A percentile compares a stretch with the other conserved stretches of the same genome.
Evolutionary conservation across 2,797 vertebrate species (phyloP).

Genomic region (Chelidonichthys spinosus): DNA sequence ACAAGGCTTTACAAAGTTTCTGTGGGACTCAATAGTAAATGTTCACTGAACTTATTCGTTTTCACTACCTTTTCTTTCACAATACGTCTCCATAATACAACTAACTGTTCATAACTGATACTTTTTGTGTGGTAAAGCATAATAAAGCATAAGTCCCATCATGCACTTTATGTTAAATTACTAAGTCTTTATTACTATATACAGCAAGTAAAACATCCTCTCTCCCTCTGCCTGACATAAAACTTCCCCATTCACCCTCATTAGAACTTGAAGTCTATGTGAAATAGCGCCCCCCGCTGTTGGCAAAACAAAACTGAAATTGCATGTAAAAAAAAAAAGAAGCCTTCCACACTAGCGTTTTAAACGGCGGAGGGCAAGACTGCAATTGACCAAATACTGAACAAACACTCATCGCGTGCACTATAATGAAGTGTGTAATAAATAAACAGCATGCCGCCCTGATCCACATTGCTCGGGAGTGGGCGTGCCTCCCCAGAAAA

Average conservation of each 20-base stretch:
- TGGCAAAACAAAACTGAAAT: conserved; percentile 75
- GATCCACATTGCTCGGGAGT: conserved; percentile 76
- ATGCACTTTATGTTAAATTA: not conserved
- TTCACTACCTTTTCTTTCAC: not conserved
- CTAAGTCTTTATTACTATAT: not conserved
- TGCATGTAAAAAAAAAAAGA: conserved; percentile 32
- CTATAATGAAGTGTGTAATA: not conserved
- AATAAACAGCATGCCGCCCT: conserved; percentile 28
- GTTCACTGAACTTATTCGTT: not conserved
- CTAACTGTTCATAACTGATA: not conserved
- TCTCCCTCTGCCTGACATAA: not conserved
- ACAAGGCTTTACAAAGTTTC: not conserved
- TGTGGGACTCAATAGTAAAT: not conserved
- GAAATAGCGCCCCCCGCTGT: conserved; percentile 72
- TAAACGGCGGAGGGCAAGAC: conserved; percentile 22
- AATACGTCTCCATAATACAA: not conserved
- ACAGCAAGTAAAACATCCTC: not conserved
- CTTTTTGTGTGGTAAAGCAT: not conserved
- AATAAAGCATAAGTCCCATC: not conserved
- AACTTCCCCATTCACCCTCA: conserved; percentile 45
- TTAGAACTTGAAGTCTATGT: conserved; percentile 5
- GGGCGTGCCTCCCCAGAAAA: conserved; percentile 83
- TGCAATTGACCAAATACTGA: not conserved
- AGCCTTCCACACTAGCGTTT: conserved; percentile 33
- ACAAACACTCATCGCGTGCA: not conserved